A percentile compares a stretch with the other conserved stretches of the same genome.
phyloP scores from a whole-genome alignment of 2,113 vertebrate genomes.

The Barnardius zonarius region DNA sequence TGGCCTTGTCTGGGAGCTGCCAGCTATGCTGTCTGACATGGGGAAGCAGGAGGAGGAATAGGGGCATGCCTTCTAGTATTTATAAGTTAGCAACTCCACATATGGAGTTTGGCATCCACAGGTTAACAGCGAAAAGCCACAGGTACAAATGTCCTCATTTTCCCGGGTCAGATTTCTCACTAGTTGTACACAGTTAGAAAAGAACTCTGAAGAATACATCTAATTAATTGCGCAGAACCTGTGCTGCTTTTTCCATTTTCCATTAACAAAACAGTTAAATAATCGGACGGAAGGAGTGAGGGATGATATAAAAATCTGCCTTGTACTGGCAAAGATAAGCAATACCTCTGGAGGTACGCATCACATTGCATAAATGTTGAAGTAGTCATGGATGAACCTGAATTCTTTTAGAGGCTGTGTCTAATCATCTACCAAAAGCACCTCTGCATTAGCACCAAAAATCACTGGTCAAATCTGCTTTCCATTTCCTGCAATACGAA shows the following conservation, averaged over 20 bases:
- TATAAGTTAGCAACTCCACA: background rate
- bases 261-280: background rate
- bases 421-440: background rate
- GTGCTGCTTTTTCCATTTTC: background rate
- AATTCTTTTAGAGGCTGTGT: background rate
- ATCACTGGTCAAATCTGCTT: background rate
- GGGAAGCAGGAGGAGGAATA: background rate
- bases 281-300: background rate
- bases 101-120: fast-evolving
- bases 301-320: background rate
- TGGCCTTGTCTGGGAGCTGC: background rate
- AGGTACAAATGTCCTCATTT: background rate
- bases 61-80: background rate
- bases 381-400: background rate
- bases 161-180: background rate
- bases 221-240: background rate
- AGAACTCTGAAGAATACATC: background rate
- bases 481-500: background rate
- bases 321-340: background rate
- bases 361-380: background rate
- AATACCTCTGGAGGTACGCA: background rate
- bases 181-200: background rate
- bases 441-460: fast-evolving
- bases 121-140: background rate
- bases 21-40: background rate